A percentile compares a stretch with the other conserved stretches of the same genome.
Conservation (phyloP, 2,113 vertebrate species). For the Spea multiplicata region DNA sequence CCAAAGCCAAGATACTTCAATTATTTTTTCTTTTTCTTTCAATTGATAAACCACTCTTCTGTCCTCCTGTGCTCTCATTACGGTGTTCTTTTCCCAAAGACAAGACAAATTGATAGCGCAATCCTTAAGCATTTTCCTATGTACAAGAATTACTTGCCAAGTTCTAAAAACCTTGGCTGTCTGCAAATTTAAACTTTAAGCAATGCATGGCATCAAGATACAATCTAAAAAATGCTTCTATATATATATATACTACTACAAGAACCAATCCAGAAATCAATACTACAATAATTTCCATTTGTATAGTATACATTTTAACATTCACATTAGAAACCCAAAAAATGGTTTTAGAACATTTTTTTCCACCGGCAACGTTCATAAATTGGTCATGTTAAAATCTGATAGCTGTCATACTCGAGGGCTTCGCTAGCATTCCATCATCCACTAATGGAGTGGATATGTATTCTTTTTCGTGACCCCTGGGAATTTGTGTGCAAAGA, state of each 20-base stretch:
- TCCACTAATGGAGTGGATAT: no score
- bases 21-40: not conserved
- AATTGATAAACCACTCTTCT: constrained; percentile 1
- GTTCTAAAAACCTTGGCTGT: not conserved
- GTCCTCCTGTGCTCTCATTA: constrained; percentile 20
- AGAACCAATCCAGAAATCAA: not conserved
- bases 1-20: constrained; percentile 9
- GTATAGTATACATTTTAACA: not conserved
- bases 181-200: not conserved
- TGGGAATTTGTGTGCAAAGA: constrained; percentile 4
- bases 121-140: not conserved
- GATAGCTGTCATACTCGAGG: no score
- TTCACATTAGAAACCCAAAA: not conserved
- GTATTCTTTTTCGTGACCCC: not conserved
- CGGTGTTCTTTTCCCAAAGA: constrained; percentile 12
- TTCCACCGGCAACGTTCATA: no score
- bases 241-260: not conserved
- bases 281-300: not conserved
- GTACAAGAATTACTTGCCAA: constrained; percentile 1
- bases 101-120: not conserved
- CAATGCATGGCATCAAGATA: not conserved
- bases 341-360: no score
- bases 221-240: not conserved
- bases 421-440: no score
- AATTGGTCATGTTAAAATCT: no score